Conservation (phyloP, 2,113 vertebrate species). For the Oncorhynchus nerka region DNA sequence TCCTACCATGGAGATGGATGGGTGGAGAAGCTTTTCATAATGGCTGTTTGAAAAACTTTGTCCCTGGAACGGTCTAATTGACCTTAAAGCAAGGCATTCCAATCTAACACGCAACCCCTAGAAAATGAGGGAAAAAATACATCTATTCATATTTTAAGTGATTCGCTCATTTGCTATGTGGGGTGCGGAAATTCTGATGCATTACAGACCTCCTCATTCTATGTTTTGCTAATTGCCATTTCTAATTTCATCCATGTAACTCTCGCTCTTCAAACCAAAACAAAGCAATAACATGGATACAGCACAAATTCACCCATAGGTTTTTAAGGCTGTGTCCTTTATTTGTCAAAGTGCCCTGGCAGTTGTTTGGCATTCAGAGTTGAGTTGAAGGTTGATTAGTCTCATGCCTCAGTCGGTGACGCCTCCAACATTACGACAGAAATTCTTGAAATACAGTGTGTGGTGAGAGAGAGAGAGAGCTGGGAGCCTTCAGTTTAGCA, state of each 20-base stretch:
- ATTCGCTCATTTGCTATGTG: slow-evolving; percentile 15
- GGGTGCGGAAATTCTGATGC: slow-evolving; percentile 25
- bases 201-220: slow-evolving; percentile 33
- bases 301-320: slow-evolving; percentile 15
- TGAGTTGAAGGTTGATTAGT: slow-evolving; percentile 41
- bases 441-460: slow-evolving; percentile 16
- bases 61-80: too few relatives aligned
- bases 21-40: too few relatives aligned
- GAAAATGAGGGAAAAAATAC: slow-evolving; percentile 17
- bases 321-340: slow-evolving; percentile 44
- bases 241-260: slow-evolving; percentile 29
- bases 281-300: slow-evolving; percentile 46
- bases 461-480: not conserved
- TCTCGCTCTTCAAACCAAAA: slow-evolving; percentile 18
- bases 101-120: slow-evolving; percentile 27
- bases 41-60: too few relatives aligned
- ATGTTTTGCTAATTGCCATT: slow-evolving; percentile 39
- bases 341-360: slow-evolving; percentile 49
- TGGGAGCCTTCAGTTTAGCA: slow-evolving; percentile 39
- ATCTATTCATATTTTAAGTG: slow-evolving; percentile 40
- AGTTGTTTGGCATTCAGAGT: slow-evolving; percentile 56
- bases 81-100: not conserved
- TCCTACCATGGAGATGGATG: too few relatives aligned
- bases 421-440: slow-evolving; percentile 49
- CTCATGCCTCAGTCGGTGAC: slow-evolving; percentile 42